A percentile compares a stretch with the other conserved stretches of the same genome.
phyloP scores from a whole-genome alignment of 2,888 invertebrate species.

The Dynastes hyllus region DNA sequence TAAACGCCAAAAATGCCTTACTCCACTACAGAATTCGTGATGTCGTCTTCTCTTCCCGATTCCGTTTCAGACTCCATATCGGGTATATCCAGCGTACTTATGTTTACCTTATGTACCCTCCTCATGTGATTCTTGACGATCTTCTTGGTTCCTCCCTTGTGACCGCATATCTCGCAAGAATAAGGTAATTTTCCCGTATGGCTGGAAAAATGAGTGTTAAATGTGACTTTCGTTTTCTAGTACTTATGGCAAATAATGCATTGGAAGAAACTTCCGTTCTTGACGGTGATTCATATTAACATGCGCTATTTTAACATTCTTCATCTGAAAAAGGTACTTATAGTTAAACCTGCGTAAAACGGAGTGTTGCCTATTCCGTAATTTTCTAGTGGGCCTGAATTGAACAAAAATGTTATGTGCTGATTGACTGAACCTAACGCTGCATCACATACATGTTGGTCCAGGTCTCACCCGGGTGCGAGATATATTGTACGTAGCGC shows the following conservation, averaged over 20 bases:
- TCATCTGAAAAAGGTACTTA: too few species aligned
- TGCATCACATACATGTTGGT: too few species aligned
- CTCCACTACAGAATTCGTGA: background rate
- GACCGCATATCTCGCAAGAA: conserved; percentile 7
- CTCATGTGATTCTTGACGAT: conserved; percentile 16
- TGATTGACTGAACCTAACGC: too few species aligned
- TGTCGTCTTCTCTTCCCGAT: background rate
- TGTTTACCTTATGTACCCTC: background rate
- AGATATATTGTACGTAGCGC: too few species aligned
- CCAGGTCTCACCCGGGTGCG: too few species aligned
- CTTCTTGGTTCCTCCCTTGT: background rate
- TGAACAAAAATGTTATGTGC: too few species aligned
- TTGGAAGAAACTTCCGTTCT: background rate
- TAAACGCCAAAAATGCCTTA: background rate
- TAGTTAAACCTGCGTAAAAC: too few species aligned
- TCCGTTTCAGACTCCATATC: background rate
- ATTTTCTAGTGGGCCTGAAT: too few species aligned
- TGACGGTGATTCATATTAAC: background rate
- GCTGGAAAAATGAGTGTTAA: background rate
- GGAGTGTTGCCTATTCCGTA: too few species aligned
- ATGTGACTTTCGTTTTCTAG: background rate
- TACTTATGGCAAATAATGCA: background rate
- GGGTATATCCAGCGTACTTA: background rate
- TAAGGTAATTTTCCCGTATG: background rate
- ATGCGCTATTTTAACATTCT: too few species aligned